Evolutionary conservation across 2,113 vertebrate species (phyloP).

Genomic region (Tautogolabrus adspersus): DNA sequence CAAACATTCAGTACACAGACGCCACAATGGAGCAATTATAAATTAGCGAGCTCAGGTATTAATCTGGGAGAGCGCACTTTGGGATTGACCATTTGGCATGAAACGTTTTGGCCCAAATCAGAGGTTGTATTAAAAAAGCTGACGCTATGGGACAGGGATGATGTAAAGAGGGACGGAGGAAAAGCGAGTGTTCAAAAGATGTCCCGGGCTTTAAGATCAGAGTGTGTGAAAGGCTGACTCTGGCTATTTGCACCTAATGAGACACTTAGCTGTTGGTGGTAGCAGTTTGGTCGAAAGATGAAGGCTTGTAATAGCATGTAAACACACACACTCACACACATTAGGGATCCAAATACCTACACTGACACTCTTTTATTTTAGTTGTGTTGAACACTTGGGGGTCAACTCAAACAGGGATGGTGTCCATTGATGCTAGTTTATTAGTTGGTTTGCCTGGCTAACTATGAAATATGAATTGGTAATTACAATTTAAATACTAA

Average conservation of each 20-base stretch:
- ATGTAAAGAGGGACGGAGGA: slow-evolving; percentile 48
- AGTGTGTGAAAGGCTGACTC: slow-evolving; percentile 55
- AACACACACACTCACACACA: slow-evolving; percentile 11
- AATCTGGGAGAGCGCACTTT: slow-evolving; percentile 66
- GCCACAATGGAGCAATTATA: slow-evolving; percentile 74
- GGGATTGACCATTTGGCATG: slow-evolving; percentile 72
- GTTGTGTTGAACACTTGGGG: background rate
- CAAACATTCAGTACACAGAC: slow-evolving; percentile 30
- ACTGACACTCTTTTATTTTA: background rate
- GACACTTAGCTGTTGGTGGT: slow-evolving; percentile 60
- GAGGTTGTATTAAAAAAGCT: slow-evolving; percentile 63
- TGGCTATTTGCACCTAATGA: slow-evolving; percentile 72
- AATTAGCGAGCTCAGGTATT: slow-evolving; percentile 72
- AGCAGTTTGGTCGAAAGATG: slow-evolving; percentile 44
- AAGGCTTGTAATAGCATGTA: slow-evolving; percentile 23
- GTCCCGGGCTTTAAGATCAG: slow-evolving; percentile 58
- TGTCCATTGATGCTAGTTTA: background rate
- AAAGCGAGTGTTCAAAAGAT: slow-evolving; percentile 41
- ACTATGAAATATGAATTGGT: too few species aligned
- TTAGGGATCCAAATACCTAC: slow-evolving; percentile 19
- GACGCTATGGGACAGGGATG: slow-evolving; percentile 44
- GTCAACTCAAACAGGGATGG: too few species aligned
- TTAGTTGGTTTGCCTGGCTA: background rate
- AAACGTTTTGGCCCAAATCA: slow-evolving; percentile 64
- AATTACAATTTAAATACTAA: too few species aligned